Conservation (phyloP, 35 echinoderm and acorn worm genomes). For the Ophiothrix spiculata region DNA sequence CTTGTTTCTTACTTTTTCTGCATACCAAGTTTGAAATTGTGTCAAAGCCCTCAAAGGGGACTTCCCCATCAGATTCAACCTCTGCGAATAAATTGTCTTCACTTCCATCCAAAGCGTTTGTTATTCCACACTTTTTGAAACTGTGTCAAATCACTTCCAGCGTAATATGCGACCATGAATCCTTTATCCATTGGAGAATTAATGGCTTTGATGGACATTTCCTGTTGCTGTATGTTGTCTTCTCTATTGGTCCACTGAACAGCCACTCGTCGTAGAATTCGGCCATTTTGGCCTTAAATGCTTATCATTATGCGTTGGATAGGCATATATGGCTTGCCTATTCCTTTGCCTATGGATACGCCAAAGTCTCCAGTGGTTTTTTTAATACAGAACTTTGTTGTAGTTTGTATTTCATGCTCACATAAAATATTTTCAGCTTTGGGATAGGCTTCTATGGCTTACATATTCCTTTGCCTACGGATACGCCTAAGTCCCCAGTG, state of each 20-base stretch:
- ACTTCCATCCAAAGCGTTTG: background rate
- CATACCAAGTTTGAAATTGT: too few relatives aligned
- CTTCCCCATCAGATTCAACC: background rate
- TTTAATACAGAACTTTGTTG: too few relatives aligned
- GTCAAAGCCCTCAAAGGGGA: background rate
- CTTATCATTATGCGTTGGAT: too few relatives aligned
- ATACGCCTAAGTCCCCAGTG: too few relatives aligned
- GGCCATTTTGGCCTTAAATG: background rate
- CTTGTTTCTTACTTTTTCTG: too few relatives aligned
- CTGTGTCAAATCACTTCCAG: background rate
- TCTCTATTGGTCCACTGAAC: background rate
- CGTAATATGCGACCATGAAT: background rate
- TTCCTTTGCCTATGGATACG: too few relatives aligned
- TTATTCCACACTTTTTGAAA: slow-evolving; percentile 23
- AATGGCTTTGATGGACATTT: background rate
- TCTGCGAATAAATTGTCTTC: background rate
- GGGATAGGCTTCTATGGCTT: too few relatives aligned
- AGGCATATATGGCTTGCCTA: too few relatives aligned
- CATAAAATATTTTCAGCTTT: too few relatives aligned
- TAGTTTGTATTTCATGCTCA: too few relatives aligned
- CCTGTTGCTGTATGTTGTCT: background rate
- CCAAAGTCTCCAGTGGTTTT: too few relatives aligned
- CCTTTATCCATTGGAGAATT: background rate
- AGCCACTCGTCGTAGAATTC: slow-evolving; percentile 19
- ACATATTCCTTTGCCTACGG: too few relatives aligned